Base-by-base conservation (phyloP, 1,140 invertebrate genomes). In the Apolygus lucorum region DNA sequence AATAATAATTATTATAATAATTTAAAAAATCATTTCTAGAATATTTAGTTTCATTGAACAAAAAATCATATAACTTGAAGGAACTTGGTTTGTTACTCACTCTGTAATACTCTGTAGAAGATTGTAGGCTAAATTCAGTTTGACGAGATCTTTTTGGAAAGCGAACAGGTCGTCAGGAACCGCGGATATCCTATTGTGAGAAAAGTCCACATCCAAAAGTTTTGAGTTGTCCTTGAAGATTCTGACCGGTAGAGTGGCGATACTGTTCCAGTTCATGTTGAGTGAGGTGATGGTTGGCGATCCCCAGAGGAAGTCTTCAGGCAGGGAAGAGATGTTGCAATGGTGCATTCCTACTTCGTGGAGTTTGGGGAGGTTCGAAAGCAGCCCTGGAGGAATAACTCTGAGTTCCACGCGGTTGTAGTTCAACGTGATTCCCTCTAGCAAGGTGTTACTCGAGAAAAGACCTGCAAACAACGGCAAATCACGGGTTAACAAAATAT, bases 231-330 rank as follows among this genome's bases (percentile, higher is more conserved):
- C 73, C 67, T 64, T 77, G 70, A 89, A 84, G 22, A 86, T 74
- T 17, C 78, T 75, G 34, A 79, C 77, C 1, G 84, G 84, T 28
- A 89, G 71, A 24, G 75, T 76, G 52, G 67, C 76, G 11, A 89
- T 76, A 28, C 78, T 76, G 74, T 89, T 89, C 28, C 78, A 77
- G 26, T 79, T 76, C 28, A 89, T 74, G 27, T 79, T 81, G 69
- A 88, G 79, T 73, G 82, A 84, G 1, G 75, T 80, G 59, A 89
- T 76, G 2, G 76, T 74, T 0, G 74, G 72, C 0, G 84, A 86
- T 68, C 83, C 81, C 49, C 77, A 79, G 68, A 90, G 83, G 11
- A 88, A 71, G 72, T 87, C 80, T 25, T 79, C 78, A 0, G 87
- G 83, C 29, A 89, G 26, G 0, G 67, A 63, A 67, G 79, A 77